These are phyloP conservation scores for Eleginops maclovinus DNA, from an alignment of 2,113 vertebrate species.

Conservation along the genomic window DNA sequence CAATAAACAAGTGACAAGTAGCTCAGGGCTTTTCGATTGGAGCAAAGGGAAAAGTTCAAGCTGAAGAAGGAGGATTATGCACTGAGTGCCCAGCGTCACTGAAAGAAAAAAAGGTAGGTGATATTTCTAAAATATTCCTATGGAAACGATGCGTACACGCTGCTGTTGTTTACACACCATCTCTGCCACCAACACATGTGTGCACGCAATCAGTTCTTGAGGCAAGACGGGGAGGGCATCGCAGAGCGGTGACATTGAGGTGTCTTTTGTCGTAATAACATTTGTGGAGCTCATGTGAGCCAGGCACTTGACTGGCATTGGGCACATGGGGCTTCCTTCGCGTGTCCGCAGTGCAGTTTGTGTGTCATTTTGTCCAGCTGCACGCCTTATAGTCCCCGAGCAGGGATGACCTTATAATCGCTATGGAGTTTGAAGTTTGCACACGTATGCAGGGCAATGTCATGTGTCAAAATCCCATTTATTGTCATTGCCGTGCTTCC, in stretches of 20 bases:
- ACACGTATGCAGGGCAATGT: neutral
- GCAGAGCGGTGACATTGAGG: constrained; percentile 74
- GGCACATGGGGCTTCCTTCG: constrained; percentile 24
- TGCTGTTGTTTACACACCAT: constrained; percentile 44
- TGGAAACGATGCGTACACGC: constrained; percentile 33
- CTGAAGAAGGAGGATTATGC: constrained; percentile 74
- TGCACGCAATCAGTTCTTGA: constrained; percentile 33
- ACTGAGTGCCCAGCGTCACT: constrained; percentile 58
- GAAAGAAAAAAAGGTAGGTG: constrained; percentile 80
- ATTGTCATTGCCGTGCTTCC: neutral
- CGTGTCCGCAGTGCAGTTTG: constrained; percentile 17
- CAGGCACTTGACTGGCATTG: constrained; percentile 1
- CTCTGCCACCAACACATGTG: constrained; percentile 39
- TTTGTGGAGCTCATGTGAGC: constrained; percentile 30
- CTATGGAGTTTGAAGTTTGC: constrained; percentile 37
- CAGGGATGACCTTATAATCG: constrained; percentile 48
- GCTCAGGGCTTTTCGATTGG: constrained; percentile 49
- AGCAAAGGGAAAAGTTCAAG: constrained; percentile 80
- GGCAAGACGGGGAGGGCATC: constrained; percentile 50
- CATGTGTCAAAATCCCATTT: neutral
- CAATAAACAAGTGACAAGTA: constrained; percentile 67
- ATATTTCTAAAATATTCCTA: constrained; percentile 36
- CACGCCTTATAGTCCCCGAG: neutral
- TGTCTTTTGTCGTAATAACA: constrained; percentile 48
- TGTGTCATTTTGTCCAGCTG: constrained; percentile 21